Evolutionary conservation across 2,888 invertebrate species (phyloP), one percentile per base, ranked within the genome.

Genomic region (Esperia sulphurella): DNA sequence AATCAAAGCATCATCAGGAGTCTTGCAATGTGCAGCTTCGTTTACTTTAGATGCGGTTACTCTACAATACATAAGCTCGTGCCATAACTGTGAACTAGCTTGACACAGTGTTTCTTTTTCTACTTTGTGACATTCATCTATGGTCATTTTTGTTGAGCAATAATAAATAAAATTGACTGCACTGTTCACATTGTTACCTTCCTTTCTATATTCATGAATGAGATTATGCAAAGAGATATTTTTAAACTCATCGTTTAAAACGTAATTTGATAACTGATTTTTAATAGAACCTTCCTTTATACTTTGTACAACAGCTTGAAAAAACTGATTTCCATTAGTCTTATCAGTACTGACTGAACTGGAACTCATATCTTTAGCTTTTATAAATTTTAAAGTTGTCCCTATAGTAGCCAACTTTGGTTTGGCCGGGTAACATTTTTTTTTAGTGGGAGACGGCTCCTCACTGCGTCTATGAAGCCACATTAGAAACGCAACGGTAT

Each of bases 381-480:
- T 51, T 14, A 54, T 46, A 50, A 47, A 58, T 41, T 57, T 55
- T 8, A 48, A 14, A 41, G 41, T 48, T 6, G 52, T 53, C 12
- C 54, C 54, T 13, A 56, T 30, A 33, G 37, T 45, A 14, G 55
- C 45, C 28, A 59, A 41, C 31, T 50, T 51, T n/a, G 54, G 43
- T 40, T 54, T 55, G n/a, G 30, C 37, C 59, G 59, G 58, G 37
- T 58, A 58, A 42, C 57, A 57, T 40, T 50, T 31, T 29, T 49
- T 47, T 13, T 38, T 33, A 37, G 56, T 59, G 12, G 45, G 14
- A 21, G 55, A 44, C 12, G 53, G 52, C 30, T 58, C 59, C 33
- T 58, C 59, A 30, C 52, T 58, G 3, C 53, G 45, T 13, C 59
- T 37, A 14, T 61, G 58, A 10, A 53, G 14, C 60, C 62, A 57